Base-by-base conservation (phyloP, 2,113 vertebrate species). In the Hippocampus comes region DNA sequence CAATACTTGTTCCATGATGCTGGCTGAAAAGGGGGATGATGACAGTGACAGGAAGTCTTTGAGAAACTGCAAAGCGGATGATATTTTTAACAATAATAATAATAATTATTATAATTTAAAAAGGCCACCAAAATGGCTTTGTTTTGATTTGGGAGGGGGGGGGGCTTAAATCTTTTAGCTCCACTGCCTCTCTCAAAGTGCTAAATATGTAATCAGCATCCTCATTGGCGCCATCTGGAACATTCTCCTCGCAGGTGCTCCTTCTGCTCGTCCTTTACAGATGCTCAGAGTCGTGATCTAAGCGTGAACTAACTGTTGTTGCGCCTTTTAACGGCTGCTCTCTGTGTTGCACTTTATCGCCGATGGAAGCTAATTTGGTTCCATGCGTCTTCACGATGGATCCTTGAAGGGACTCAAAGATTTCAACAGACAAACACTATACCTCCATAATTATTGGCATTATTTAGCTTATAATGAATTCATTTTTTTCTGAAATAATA, bases 151-250 rank as follows among this genome's bases (percentile, higher is more conserved):
- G 20, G 21, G 60, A 10, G 1, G 18, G 18, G 15, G 10, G 15
- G 18, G 25, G 9, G 9, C 18, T 25, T 46, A 48, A n/a, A 10
- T 27, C 3, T 66, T 21, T 63, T 23, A 20, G 30, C 9, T 41
- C 8, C 20, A 14, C 61, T 71, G 63, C 55, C 71, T 75, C 75
- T 77, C 75, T 67, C 73, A 75, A 67, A 9, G 74, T 78, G 48
- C 74, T 89, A 80, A 88, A 89, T 87, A 88, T 86, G 81, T 88
- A 74, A 88, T 89, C 82, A 80, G 79, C 85, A 85, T 87, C 84
- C 86, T 87, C 82, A 78, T 89, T 90, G 80, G 73, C 82, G 82
- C 87, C 89, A 89, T 89, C 89, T 90, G 89, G 85, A 81, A 82
- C 70, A 46, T 49, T 73, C 74, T 67, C 74, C 55, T 71, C 77